Evolutionary conservation across 2,888 invertebrate species (phyloP), one percentile per base, ranked within the genome.

Genomic region (Sisyra nigra): DNA sequence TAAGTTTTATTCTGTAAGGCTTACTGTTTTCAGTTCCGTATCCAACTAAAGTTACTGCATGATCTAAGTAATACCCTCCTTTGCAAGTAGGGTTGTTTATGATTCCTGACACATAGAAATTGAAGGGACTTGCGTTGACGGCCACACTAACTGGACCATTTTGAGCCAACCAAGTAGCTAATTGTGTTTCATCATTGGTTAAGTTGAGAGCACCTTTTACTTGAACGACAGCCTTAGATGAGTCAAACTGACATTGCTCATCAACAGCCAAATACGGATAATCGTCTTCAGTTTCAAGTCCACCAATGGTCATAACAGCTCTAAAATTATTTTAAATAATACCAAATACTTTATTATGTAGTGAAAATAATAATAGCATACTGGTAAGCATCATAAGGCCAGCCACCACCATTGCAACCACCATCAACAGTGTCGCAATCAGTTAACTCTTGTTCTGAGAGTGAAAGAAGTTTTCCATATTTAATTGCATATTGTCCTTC

Each of bases 381-480:
- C 80, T 76, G 80, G 62, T 93, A 97, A 15, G 96, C 96, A 57
- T 86, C 84, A 48, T 80, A 80, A 48, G 84, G 84, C 3, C 7
- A 24, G 5, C 88, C 68, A 17, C 84, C 84, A 4, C 84, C 97
- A 50, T 79, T 75, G 60, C 97, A 98, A 1, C 93, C 97, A 6
- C 81, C 66, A 60, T 97, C 96, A 30, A 80, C 58, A 46, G 76
- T 82, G 61, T 97, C 97, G 61, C 97, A 98, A 64, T 97, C 97
- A 14, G 98, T 84, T 47, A 98, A 62, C 59, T 93, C 91, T 65
- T 96, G 94, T 58, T 96, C 94, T 0, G 93, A 94, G 17, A 93
- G 74, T 7, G 89, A 85, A 36, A 87, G 55, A 41, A 94, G 66
- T 41, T 80, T 64, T 1, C 78, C 78, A 39, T 81, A 75, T 54